Conservation (phyloP, 2,888 invertebrate species). For the Altica lythri region DNA sequence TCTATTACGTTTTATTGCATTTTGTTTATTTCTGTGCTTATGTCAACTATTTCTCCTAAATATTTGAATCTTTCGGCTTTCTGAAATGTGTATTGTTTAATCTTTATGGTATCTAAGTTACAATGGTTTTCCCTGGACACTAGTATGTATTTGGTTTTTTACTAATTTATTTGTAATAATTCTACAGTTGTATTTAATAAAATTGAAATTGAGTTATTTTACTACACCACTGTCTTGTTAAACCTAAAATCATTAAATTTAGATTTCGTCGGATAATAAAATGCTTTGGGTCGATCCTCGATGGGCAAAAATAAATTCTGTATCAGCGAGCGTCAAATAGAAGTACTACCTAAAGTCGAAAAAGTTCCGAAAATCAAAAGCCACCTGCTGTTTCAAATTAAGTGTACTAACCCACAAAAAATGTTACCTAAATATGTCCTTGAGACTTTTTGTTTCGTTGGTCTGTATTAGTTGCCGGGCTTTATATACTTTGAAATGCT, state of each 20-base stretch:
- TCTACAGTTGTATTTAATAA: no score
- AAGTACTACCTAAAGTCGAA: slow-evolving; percentile 9
- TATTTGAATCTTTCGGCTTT: no score
- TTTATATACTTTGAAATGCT: no score
- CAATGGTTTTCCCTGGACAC: no score
- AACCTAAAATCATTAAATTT: slow-evolving; percentile 9
- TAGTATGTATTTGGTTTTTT: no score
- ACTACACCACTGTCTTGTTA: background rate
- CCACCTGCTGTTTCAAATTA: slow-evolving; percentile 45
- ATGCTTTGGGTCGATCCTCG: background rate
- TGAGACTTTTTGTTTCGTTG: slow-evolving; percentile 39
- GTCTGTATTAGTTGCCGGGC: slow-evolving; percentile 1
- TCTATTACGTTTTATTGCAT: no score
- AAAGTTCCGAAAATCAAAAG: slow-evolving; percentile 29
- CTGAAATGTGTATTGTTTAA: no score
- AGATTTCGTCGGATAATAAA: slow-evolving; percentile 21
- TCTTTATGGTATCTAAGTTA: no score
- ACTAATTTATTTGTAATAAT: no score
- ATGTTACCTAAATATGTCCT: slow-evolving; percentile 43
- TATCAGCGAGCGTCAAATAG: slow-evolving; percentile 18
- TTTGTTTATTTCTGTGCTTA: no score
- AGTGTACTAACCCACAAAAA: slow-evolving; percentile 44
- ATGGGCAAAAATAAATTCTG: slow-evolving; percentile 16
- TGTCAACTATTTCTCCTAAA: no score
- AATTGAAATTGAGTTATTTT: no score